Conservation (phyloP, 1,140 invertebrate species). For the Sycobia sp. region DNA sequence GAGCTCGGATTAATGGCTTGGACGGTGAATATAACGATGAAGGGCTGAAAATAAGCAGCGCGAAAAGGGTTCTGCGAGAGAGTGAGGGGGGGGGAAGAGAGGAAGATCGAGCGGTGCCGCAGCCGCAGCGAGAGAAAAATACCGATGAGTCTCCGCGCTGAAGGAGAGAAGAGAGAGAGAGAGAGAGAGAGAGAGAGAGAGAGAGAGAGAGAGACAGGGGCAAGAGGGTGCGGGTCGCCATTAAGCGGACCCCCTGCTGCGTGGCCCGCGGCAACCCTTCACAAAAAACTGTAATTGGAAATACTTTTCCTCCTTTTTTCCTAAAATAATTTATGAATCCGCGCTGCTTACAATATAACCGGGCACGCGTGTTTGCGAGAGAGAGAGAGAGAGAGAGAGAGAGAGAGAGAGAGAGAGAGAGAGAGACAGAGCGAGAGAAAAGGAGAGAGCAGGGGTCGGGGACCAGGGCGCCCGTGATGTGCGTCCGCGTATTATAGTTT, state of each 20-base stretch:
- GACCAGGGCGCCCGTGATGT: too few relatives aligned
- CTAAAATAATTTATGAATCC: conserved; percentile 49
- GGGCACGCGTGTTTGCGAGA: too few relatives aligned
- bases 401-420: too few relatives aligned
- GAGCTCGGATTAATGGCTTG: conserved; percentile 29
- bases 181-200: conserved; percentile 38
- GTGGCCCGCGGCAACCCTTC: conserved; percentile 59
- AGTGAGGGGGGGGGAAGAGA: too few relatives aligned
- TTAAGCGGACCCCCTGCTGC: conserved; percentile 61
- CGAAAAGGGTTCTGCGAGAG: too few relatives aligned
- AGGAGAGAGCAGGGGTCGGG: too few relatives aligned
- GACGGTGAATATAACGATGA: conserved; percentile 3
- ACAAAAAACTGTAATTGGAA: conserved; percentile 61
- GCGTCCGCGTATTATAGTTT: too few relatives aligned
- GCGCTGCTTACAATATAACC: conserved; percentile 8
- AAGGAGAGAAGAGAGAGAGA: conserved; percentile 40
- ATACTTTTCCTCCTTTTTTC: conserved; percentile 55
- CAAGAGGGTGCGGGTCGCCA: conserved; percentile 57
- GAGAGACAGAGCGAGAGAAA: too few relatives aligned
- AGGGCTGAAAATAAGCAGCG: too few relatives aligned
- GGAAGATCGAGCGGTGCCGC: not conserved
- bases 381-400: too few relatives aligned
- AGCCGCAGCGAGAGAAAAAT: conserved; percentile 9
- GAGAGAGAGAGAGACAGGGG: conserved; percentile 39
- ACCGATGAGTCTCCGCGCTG: not conserved